Percentiles rank a stretch among this genome's conserved stretches.
Conservation (phyloP, 2,797 vertebrate species). For the Nasua narica region DNA sequence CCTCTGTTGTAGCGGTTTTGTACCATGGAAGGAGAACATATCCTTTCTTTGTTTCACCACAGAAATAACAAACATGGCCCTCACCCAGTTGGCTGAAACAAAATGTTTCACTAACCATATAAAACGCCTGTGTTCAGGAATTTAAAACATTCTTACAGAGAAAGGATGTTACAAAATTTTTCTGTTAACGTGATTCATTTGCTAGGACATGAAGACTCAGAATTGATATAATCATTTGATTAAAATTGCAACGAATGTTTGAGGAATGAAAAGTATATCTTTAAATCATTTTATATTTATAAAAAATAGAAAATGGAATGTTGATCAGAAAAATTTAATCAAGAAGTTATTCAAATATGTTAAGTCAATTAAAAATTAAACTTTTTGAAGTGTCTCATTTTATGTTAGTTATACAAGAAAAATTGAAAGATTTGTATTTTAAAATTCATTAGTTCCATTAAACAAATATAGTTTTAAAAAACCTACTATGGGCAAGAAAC, state of each 20-base stretch:
- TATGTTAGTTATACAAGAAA: neutral
- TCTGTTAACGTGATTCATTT: neutral
- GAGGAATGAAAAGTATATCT: constrained; percentile 29
- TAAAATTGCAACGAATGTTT: constrained; percentile 31
- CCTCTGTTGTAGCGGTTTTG: neutral
- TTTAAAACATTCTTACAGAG: constrained; percentile 8
- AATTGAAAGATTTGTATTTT: neutral
- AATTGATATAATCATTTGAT: constrained; percentile 20
- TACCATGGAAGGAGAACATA: neutral
- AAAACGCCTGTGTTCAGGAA: neutral
- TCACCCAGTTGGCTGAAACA: neutral
- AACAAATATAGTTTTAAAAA: neutral
- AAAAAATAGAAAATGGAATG: neutral
- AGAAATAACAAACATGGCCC: constrained; percentile 15
- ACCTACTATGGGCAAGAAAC: neutral
- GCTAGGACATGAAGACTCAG: neutral
- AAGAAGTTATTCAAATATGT: constrained; percentile 17
- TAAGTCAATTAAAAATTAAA: constrained; percentile 23
- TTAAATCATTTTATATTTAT: constrained; percentile 33
- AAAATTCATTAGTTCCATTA: neutral
- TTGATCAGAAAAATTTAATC: constrained; percentile 27
- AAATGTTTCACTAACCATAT: neutral
- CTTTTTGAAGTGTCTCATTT: constrained; percentile 31
- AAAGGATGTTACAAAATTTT: neutral
- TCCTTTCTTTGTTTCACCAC: constrained; percentile 1